Evolutionary conservation across 2,797 vertebrate species (phyloP), one percentile per base, ranked within the genome.

Genomic region (Fistularia commersonii): DNA sequence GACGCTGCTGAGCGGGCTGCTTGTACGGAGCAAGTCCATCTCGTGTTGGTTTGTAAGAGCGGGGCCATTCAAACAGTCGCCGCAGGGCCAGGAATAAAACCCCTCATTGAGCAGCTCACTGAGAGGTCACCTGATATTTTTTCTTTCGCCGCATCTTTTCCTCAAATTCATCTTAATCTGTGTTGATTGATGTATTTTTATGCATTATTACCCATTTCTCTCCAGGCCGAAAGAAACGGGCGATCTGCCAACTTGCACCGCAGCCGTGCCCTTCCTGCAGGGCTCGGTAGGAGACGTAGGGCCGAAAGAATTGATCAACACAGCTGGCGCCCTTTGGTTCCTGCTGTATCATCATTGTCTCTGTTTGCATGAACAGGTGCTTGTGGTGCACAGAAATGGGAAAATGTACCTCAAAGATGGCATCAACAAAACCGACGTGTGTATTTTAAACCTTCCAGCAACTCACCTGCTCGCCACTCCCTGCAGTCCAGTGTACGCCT

Each of bases 21-120:
- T 0, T 45, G 45, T 15, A 36, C 14, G 34, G 68, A 77, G 23
- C 61, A 71, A 0, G 52, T 89, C 34, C 75, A 80, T 48, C 81
- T 93, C 35, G 64, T 92, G 14, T 80, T 89, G 51, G 51, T 88
- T 3, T 90, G 88, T 72, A 88, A 88, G 38, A 87, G 88, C 48
- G 86, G 92, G 39, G 84, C 82, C 5, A 77, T 91, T 15, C 80
- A 90, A 35, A 69, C 89, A 13, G 48, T 93, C 53, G 80, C 77
- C 23, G 76, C 85, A 48, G 64, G 66, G 0, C 47, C 46, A 54
- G 51, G 69, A 0, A 47, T 42, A 3, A 72, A 67, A 31, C 60
- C 76, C 64, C 72, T 57, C 66, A 11, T 68, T 58, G 34, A 0
- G 0, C 69, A 80, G 36, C 72, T 93, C 37, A 56, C 65, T 41